phyloP scores from a whole-genome alignment of 2,113 vertebrate genomes.

The Grallaria varia region DNA sequence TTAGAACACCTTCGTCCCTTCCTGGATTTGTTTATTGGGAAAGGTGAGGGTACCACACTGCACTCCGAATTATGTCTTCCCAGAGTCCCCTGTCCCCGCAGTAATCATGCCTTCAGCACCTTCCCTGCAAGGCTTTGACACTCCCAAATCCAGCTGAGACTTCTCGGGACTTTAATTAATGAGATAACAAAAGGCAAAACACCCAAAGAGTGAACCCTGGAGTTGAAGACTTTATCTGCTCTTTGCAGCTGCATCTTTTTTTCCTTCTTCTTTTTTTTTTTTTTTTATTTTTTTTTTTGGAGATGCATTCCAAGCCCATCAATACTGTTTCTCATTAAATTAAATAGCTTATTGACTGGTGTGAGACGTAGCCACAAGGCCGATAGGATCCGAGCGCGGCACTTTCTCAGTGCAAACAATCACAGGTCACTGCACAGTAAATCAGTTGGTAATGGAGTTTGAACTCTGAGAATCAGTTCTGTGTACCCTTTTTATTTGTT shows the following conservation, averaged over 20 bases:
- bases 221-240: conserved; percentile 90
- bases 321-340: conserved; percentile 93
- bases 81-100: background rate
- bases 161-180: conserved; percentile 39
- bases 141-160: background rate
- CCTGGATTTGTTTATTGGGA: background rate
- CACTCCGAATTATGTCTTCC: background rate
- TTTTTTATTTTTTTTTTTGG: background rate
- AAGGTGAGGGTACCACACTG: background rate
- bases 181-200: conserved; percentile 60
- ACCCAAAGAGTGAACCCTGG: conserved; percentile 43
- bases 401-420: conserved; percentile 74
- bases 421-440: conserved; percentile 86
- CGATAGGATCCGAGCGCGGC: conserved; percentile 73
- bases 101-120: conserved; percentile 28
- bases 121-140: background rate
- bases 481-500: conserved; percentile 87
- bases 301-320: conserved; percentile 81
- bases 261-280: background rate
- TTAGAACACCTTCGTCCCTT: background rate
- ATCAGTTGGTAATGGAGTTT: conserved; percentile 87
- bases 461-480: conserved; percentile 78
- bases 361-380: conserved; percentile 76
- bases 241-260: conserved; percentile 82
- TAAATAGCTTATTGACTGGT: conserved; percentile 98